Evolutionary conservation across 2,113 vertebrate species (phyloP).

Genomic region (Naja naja): DNA sequence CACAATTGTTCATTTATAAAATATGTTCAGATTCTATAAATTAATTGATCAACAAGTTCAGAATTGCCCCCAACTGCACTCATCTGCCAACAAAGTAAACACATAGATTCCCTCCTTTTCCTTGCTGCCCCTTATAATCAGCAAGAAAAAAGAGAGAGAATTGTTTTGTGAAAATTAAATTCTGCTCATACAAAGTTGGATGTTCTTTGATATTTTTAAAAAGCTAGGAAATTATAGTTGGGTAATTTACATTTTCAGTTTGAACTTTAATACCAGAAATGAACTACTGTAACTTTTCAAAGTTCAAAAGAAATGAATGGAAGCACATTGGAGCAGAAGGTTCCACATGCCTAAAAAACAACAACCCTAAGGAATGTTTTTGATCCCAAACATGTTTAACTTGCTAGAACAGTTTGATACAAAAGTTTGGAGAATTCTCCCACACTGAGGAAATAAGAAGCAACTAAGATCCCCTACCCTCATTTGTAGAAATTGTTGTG

Average conservation of each 20-base stretch:
- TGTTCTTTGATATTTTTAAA: not conserved
- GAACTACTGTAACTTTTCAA: not conserved
- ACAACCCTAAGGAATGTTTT: not conserved
- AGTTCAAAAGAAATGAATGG: not conserved
- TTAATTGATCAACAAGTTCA: not conserved
- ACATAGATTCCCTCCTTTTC: not conserved
- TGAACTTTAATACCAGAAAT: not conserved
- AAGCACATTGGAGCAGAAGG: not conserved
- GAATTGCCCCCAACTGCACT: not conserved
- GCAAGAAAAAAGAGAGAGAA: not conserved
- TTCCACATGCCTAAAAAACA: not conserved
- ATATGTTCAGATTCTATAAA: not conserved
- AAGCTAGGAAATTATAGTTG: not conserved
- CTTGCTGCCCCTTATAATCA: not conserved
- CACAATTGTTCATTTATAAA: not conserved
- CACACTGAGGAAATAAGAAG: not conserved
- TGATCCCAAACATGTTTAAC: not conserved
- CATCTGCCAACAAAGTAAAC: not conserved
- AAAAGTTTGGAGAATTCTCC: not conserved
- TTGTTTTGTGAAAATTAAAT: not conserved
- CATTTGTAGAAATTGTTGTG: not conserved
- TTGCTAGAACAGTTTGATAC: not conserved
- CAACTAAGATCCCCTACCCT: not conserved
- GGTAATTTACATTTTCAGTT: not conserved
- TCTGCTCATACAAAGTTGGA: not conserved